Percentiles rank a stretch among this genome's conserved stretches.
These are phyloP conservation scores for Calliopum simillimum DNA, from an alignment of 2,888 invertebrate genomes.

Conservation along the genomic window DNA sequence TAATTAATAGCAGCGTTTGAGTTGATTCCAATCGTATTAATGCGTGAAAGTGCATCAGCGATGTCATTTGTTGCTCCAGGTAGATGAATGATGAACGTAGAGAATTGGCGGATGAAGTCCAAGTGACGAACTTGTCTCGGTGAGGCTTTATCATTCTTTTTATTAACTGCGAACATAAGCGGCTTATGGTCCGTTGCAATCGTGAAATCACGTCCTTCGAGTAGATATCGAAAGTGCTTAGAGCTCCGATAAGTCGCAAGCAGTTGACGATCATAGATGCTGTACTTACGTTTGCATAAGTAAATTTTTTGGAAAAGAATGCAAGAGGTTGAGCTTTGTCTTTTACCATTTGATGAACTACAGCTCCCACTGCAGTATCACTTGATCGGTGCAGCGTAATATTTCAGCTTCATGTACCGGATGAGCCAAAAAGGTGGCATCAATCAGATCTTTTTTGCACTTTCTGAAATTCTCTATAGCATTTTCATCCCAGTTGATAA, in stretches of 20 bases:
- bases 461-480: too few relatives aligned
- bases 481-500: too few relatives aligned
- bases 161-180: conserved; percentile 19
- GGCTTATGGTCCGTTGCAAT: conserved; percentile 27
- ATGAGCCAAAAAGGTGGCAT: too few relatives aligned
- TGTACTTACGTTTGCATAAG: conserved; percentile 18
- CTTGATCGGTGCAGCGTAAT: not conserved
- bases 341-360: not conserved
- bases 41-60: conserved; percentile 33
- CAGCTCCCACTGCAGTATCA: not conserved
- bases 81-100: conserved; percentile 18
- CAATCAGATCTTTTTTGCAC: too few relatives aligned
- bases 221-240: conserved; percentile 2
- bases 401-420: not conserved
- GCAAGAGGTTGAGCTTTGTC: conserved; percentile 10
- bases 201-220: conserved; percentile 14
- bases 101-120: conserved; percentile 22
- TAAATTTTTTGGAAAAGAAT: conserved; percentile 10
- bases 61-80: conserved; percentile 31
- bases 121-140: conserved; percentile 22
- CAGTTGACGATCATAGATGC: conserved; percentile 24
- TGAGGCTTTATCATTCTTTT: conserved; percentile 24
- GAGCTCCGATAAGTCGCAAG: not conserved
- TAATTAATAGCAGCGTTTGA: conserved; percentile 1
- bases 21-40: conserved; percentile 18